phyloP scores from a whole-genome alignment of 2,888 invertebrate species.

The Metopia argyrocephala region DNA sequence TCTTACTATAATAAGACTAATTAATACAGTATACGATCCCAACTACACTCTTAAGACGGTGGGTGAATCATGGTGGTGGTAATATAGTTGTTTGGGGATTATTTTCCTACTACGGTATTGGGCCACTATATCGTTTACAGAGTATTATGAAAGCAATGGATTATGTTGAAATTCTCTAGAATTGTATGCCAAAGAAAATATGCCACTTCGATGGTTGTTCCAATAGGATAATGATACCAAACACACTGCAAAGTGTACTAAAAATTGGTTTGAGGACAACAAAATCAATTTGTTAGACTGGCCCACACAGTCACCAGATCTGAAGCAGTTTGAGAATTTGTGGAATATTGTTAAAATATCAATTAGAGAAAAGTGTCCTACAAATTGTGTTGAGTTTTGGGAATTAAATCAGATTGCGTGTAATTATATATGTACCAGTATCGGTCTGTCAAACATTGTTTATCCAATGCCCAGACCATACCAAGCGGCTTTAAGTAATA shows the following conservation, averaged over 20 bases:
- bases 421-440: not conserved
- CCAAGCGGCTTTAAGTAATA: not conserved
- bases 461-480: not conserved
- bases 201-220: not conserved
- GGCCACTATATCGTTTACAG: not conserved
- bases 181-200: not conserved
- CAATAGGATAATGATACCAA: slow-evolving; percentile 20
- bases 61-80: too few relatives aligned
- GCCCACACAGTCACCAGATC: too few relatives aligned
- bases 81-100: slow-evolving; percentile 1
- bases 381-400: slow-evolving; percentile 7
- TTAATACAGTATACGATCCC: not conserved
- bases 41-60: too few relatives aligned
- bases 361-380: slow-evolving; percentile 12
- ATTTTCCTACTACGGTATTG: slow-evolving; percentile 3
- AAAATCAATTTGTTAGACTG: not conserved
- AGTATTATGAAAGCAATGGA: not conserved
- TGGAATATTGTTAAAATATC: not conserved
- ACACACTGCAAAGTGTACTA: slow-evolving; percentile 4
- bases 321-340: not conserved
- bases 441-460: slow-evolving; percentile 7
- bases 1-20: not conserved
- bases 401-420: not conserved
- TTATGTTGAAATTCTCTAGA: slow-evolving; percentile 1
- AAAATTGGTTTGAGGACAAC: not conserved